These are phyloP conservation scores for Nephrotoma guestfalica DNA, from an alignment of 2,888 invertebrate genomes.

Conservation along the genomic window DNA sequence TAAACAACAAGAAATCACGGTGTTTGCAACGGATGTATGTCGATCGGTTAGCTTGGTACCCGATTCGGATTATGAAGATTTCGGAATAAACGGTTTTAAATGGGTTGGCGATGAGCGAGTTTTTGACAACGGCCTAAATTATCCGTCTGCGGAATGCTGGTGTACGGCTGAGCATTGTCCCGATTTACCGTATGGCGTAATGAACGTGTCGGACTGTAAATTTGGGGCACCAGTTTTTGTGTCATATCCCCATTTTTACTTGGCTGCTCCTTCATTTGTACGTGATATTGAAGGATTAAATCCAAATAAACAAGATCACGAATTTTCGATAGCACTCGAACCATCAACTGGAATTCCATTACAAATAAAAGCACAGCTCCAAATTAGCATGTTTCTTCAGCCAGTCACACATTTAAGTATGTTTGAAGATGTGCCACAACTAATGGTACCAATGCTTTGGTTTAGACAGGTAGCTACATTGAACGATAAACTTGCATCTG, in stretches of 20 bases:
- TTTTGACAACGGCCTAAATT: slow-evolving; percentile 56
- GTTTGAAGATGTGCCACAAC: slow-evolving; percentile 32
- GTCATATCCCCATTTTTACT: slow-evolving; percentile 68
- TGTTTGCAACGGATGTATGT: slow-evolving; percentile 69
- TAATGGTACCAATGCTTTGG: slow-evolving; percentile 61
- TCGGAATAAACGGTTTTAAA: slow-evolving; percentile 23
- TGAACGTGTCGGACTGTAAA: slow-evolving; percentile 59
- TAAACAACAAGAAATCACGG: slow-evolving; percentile 22
- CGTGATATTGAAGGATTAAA: slow-evolving; percentile 48
- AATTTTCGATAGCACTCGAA: slow-evolving; percentile 53
- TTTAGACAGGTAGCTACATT: slow-evolving; percentile 51
- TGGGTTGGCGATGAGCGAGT: slow-evolving; percentile 43
- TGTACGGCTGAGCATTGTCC: slow-evolving; percentile 40
- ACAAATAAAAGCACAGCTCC: slow-evolving; percentile 53
- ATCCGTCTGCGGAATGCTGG: slow-evolving; percentile 50
- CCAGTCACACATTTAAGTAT: neutral
- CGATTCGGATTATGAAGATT: slow-evolving; percentile 15
- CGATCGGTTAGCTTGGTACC: slow-evolving; percentile 39
- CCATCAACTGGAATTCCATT: slow-evolving; percentile 69
- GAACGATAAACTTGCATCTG: slow-evolving; percentile 39
- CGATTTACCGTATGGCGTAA: slow-evolving; percentile 40
- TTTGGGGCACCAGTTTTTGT: slow-evolving; percentile 71
- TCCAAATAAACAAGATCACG: slow-evolving; percentile 47
- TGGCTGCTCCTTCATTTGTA: slow-evolving; percentile 51
- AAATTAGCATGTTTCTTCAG: slow-evolving; percentile 44